phyloP scores from a whole-genome alignment of 2,797 vertebrate genomes.

The Pelobates cultripes region DNA sequence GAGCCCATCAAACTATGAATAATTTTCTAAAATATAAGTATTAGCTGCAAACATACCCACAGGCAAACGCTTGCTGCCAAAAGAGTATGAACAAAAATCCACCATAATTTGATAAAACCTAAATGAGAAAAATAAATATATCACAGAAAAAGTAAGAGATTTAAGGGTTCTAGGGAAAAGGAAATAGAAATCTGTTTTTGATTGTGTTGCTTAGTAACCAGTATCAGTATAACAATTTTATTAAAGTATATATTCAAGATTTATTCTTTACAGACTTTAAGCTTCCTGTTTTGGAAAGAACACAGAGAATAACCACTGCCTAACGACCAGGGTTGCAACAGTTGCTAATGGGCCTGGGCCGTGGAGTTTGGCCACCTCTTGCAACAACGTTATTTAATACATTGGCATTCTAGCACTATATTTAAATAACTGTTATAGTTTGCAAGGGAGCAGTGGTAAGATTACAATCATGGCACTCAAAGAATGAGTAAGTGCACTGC shows the following conservation, averaged over 20 bases:
- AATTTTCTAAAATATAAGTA: conserved; percentile 2
- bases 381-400: too few relatives aligned
- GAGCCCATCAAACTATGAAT: conserved; percentile 4
- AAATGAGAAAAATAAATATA: conserved; percentile 22
- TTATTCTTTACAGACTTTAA: not conserved
- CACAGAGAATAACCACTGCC: not conserved
- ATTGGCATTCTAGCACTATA: too few relatives aligned
- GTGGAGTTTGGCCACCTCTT: too few relatives aligned
- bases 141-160: not conserved
- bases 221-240: not conserved
- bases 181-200: conserved; percentile 7
- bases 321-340: too few relatives aligned
- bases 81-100: not conserved
- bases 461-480: too few relatives aligned
- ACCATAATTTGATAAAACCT: conserved; percentile 20
- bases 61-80: conserved; percentile 17
- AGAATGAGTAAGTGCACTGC: too few relatives aligned
- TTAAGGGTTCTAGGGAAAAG: not conserved
- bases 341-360: too few relatives aligned
- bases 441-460: too few relatives aligned
- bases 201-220: conserved; percentile 12
- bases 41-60: conserved; percentile 23
- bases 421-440: too few relatives aligned
- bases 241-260: not conserved
- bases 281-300: not conserved